phyloP scores from a whole-genome alignment of 2,888 invertebrate genomes.

The Acheta domesticus region DNA sequence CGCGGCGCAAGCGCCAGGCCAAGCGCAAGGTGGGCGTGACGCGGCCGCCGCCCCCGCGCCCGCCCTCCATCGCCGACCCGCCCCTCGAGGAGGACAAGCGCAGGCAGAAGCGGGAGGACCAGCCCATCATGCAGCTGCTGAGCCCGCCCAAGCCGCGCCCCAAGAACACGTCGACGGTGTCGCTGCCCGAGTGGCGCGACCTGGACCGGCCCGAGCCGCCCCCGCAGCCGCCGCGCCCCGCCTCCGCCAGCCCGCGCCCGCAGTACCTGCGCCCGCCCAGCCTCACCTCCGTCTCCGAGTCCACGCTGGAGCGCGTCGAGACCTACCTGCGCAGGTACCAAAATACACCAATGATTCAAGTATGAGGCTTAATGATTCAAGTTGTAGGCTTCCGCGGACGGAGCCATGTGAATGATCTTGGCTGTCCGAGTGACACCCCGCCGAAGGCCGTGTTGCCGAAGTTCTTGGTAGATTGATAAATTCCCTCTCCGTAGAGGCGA shows the following conservation, averaged over 20 bases:
- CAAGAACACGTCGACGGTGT: neutral
- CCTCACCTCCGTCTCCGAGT: neutral
- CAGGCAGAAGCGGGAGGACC: neutral
- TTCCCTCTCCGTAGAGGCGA: too few relatives aligned
- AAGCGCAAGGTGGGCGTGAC: neutral
- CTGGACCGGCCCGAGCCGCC: neutral
- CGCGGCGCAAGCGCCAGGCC: neutral
- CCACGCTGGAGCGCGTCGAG: neutral
- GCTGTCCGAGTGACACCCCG: too few relatives aligned
- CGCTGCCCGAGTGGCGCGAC: neutral
- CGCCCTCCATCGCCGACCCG: neutral
- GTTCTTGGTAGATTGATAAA: too few relatives aligned
- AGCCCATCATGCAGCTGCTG: neutral
- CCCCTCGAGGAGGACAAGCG: neutral
- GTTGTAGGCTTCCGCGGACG: too few relatives aligned
- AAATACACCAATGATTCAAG: too few relatives aligned
- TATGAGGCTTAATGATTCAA: too few relatives aligned
- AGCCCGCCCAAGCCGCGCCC: constrained; percentile 18
- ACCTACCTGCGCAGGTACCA: neutral
- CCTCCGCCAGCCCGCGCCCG: neutral
- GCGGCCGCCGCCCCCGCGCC: neutral
- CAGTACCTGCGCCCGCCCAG: neutral
- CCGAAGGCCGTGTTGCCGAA: too few relatives aligned
- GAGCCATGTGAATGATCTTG: too few relatives aligned
- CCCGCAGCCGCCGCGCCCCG: neutral